These are phyloP conservation scores for Drosophila sproati DNA, from an alignment of 1,140 invertebrate species.

Conservation along the genomic window DNA sequence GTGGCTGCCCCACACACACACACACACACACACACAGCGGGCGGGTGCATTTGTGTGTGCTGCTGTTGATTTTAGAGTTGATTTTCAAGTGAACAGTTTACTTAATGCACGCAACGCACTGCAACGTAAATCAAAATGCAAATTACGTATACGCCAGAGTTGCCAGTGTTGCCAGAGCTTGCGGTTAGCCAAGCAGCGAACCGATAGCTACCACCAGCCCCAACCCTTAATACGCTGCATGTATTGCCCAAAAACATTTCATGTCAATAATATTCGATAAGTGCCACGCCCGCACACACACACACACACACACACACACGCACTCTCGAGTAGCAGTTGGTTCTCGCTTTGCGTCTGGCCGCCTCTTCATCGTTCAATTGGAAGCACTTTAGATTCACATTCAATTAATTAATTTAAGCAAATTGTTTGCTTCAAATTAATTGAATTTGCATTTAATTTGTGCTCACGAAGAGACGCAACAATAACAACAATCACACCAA, in stretches of 20 bases:
- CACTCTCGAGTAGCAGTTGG: not conserved
- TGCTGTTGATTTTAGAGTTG: slow-evolving; percentile 82
- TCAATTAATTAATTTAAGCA: slow-evolving; percentile 84
- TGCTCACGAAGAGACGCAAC: slow-evolving; percentile 59
- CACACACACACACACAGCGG: slow-evolving; percentile 2
- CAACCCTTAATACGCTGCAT: slow-evolving; percentile 4
- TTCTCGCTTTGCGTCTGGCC: slow-evolving; percentile 28
- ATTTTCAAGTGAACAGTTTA: slow-evolving; percentile 84
- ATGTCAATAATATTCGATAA: slow-evolving; percentile 74
- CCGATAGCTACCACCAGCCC: slow-evolving; percentile 13
- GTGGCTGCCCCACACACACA: slow-evolving; percentile 26
- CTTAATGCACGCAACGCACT: slow-evolving; percentile 68
- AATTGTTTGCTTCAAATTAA: slow-evolving; percentile 83
- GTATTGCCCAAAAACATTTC: slow-evolving; percentile 45
- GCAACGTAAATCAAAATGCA: slow-evolving; percentile 62
- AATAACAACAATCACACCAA: slow-evolving; percentile 9
- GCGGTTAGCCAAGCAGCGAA: slow-evolving; percentile 58
- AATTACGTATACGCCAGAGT: slow-evolving; percentile 78
- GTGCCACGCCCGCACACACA: slow-evolving; percentile 53
- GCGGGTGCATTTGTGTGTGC: slow-evolving; percentile 59
- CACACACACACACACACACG: slow-evolving; percentile 7
- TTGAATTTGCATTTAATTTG: slow-evolving; percentile 84
- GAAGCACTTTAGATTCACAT: slow-evolving; percentile 81
- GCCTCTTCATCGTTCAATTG: slow-evolving; percentile 72
- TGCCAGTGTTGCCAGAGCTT: slow-evolving; percentile 73